Evolutionary conservation across 2,113 vertebrate species (phyloP).

Genomic region (Herpetotheres cachinnans): DNA sequence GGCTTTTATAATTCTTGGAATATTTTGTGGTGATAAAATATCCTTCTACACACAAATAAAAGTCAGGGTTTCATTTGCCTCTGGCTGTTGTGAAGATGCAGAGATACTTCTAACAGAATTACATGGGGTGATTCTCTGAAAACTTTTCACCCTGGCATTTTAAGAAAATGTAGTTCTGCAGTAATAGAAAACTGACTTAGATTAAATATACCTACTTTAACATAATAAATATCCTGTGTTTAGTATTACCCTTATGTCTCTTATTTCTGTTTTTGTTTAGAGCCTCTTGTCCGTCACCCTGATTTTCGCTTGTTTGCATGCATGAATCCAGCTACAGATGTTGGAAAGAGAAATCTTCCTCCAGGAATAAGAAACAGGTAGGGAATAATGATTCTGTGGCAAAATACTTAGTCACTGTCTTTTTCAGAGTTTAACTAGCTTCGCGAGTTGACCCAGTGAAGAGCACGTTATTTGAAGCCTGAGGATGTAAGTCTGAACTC

Average conservation of each 20-base stretch:
- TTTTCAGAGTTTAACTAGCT: background rate
- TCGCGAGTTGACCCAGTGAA: background rate
- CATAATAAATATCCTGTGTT: background rate
- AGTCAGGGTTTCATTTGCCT: background rate
- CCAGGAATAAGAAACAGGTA: slow-evolving; percentile 96
- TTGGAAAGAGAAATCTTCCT: slow-evolving; percentile 95
- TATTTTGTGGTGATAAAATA: background rate
- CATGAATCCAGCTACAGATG: slow-evolving; percentile 98
- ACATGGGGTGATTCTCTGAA: background rate
- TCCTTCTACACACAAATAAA: background rate
- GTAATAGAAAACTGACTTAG: background rate
- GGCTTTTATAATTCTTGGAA: background rate
- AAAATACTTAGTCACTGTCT: background rate
- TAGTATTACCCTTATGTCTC: background rate
- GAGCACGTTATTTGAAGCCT: background rate
- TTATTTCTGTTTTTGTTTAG: slow-evolving; percentile 64
- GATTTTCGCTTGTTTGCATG: slow-evolving; percentile 95
- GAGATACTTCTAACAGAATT: background rate
- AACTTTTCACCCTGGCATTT: background rate
- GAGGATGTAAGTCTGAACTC: background rate
- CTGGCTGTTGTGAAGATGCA: background rate
- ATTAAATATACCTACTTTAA: background rate
- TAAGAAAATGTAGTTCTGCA: background rate
- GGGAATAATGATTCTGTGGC: background rate
- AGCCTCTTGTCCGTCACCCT: slow-evolving; percentile 88